phyloP scores from a whole-genome alignment of 1,140 invertebrate genomes.

The Drosophila oshimai region DNA sequence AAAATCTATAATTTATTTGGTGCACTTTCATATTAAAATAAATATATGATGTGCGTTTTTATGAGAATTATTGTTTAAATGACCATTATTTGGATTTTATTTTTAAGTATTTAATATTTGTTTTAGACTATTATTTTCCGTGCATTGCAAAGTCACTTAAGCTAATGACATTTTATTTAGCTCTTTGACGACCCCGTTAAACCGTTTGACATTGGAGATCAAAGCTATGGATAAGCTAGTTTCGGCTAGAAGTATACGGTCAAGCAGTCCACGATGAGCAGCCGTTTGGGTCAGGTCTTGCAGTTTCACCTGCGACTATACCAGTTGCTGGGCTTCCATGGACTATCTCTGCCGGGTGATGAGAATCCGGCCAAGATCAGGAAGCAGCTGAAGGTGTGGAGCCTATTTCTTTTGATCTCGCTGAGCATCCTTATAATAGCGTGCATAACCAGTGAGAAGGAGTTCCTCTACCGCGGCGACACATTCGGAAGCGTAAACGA shows the following conservation, averaged over 20 bases:
- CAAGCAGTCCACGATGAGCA: slow-evolving; percentile 42
- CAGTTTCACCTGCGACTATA: slow-evolving; percentile 56
- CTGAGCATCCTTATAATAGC: slow-evolving; percentile 2
- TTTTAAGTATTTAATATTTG: too few relatives aligned
- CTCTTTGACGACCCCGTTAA: too few relatives aligned
- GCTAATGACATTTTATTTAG: background rate
- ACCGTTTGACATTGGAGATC: background rate
- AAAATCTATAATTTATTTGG: too few relatives aligned
- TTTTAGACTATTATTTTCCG: background rate
- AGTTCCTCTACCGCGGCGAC: slow-evolving; percentile 52
- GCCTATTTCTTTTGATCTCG: slow-evolving; percentile 12
- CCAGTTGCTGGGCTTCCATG: slow-evolving; percentile 61
- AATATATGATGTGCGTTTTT: too few relatives aligned
- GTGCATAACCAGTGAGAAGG: slow-evolving; percentile 37
- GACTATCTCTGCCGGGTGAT: slow-evolving; percentile 31
- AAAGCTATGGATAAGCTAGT: background rate
- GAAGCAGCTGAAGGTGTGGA: slow-evolving; percentile 18
- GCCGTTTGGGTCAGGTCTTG: slow-evolving; percentile 40
- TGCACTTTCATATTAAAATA: too few relatives aligned
- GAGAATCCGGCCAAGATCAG: background rate
- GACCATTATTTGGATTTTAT: too few relatives aligned
- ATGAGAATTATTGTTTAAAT: too few relatives aligned
- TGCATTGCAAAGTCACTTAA: slow-evolving; percentile 1
- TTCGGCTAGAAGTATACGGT: background rate
- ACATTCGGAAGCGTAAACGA: slow-evolving; percentile 61